Evolutionary conservation across 2,113 vertebrate species (phyloP).

Genomic region (Stigmatopora argus): DNA sequence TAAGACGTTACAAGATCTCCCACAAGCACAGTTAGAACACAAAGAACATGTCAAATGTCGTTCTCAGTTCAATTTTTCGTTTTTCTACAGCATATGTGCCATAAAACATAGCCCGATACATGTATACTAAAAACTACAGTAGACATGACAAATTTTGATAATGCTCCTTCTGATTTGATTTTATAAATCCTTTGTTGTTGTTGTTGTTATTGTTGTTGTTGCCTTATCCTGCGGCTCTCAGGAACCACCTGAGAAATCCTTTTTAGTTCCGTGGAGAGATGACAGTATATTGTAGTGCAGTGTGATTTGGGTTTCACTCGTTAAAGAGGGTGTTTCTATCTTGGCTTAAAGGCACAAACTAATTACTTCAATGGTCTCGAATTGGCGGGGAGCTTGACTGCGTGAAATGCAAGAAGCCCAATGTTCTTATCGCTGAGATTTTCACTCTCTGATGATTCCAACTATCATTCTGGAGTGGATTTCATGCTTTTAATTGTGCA

Average conservation of each 20-base stretch:
- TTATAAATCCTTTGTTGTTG: conserved; percentile 26
- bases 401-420: not conserved
- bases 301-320: conserved; percentile 9
- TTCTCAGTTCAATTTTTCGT: not conserved
- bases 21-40: not conserved
- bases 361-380: not conserved
- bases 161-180: conserved; percentile 22
- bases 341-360: not conserved
- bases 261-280: not conserved
- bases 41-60: not conserved
- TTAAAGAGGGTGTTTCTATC: conserved; percentile 13
- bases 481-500: not conserved
- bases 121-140: not conserved
- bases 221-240: not conserved
- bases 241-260: conserved; percentile 42
- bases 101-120: not conserved
- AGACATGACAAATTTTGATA: conserved; percentile 5
- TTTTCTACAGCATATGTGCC: conserved; percentile 4
- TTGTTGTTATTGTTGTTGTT: conserved; percentile 15
- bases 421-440: too few relatives aligned
- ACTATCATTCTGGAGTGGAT: not conserved
- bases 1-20: too few relatives aligned
- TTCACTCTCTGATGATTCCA: not conserved
- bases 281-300: conserved; percentile 14
- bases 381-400: not conserved